phyloP scores from a whole-genome alignment of 1,140 invertebrate species.

The Cephus cinctus region DNA sequence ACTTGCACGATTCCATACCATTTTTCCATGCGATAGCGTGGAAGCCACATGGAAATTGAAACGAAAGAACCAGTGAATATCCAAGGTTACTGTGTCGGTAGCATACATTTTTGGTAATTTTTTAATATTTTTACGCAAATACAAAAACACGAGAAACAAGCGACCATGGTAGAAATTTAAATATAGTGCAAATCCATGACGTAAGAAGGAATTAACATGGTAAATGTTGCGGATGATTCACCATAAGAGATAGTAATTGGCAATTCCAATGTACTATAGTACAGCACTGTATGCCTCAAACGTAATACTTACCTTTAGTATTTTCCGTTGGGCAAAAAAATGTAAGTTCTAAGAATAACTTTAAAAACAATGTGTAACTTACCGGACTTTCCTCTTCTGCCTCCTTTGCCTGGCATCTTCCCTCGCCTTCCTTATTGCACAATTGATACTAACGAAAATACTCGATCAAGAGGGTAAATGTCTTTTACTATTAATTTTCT shows the following conservation, averaged over 20 bases:
- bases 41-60: too few species aligned
- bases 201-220: constrained; percentile 38
- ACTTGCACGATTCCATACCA: too few species aligned
- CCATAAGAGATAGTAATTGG: neutral
- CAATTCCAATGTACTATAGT: neutral
- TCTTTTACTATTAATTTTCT: constrained; percentile 50
- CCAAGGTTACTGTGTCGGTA: too few species aligned
- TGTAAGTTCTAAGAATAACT: too few species aligned
- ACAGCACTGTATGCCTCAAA: too few species aligned
- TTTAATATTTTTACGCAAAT: too few species aligned
- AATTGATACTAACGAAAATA: constrained; percentile 43
- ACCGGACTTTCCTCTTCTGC: constrained; percentile 48
- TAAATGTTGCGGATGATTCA: constrained; percentile 27
- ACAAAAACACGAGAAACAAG: too few species aligned
- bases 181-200: neutral
- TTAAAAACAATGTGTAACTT: too few species aligned
- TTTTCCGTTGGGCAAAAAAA: too few species aligned
- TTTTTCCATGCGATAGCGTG: constrained; percentile 24
- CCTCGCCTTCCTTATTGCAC: constrained; percentile 41
- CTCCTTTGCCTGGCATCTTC: constrained; percentile 50
- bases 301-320: too few species aligned
- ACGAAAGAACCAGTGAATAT: too few species aligned
- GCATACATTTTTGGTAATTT: too few species aligned
- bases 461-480: constrained; percentile 57
- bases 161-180: neutral